Evolutionary conservation across 2,888 invertebrate genomes (phyloP), one percentile per base, ranked within the genome.

Genomic region (Nomada hirtipes): DNA sequence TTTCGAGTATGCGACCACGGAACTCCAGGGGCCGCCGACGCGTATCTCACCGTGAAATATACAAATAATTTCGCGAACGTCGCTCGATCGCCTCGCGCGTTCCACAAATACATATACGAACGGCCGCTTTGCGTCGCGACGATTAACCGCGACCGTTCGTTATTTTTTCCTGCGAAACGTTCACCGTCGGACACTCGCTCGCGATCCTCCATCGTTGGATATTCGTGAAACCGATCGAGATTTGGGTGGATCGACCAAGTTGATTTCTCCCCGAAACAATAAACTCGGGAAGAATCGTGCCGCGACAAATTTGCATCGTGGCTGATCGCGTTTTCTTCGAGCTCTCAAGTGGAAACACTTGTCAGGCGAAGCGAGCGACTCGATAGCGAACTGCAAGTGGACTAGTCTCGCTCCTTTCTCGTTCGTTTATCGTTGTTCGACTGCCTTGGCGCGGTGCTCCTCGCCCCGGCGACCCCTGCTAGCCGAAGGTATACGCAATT

Each of bases 401-500:
- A 36, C 36, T 36, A 36, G 36, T 36, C 36, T 4, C 36, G 7
- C 36, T 36, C 36, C 36, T 36, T 4, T 36, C 36, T 23, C 4
- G 60, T 20, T 53, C n/a, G 50, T 50, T 67, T 47, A 59, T 69
- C 59, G 78, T 42, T 55, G 53, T 53, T 29, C 69, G 57, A 70
- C 59, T 60, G 42, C 61, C 73, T 65, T 57, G 59, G 65, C 79
- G 57, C 60, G 13, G 53, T 57, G 52, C 82, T 73, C 47, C 61
- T 57, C 72, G 64, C 73, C 75, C 76, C 84, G 85, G 82, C 84
- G 84, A 85, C 79, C 86, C 69, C 78, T 76, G 84, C 73, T 81
- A 79, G 60, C 53, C 84, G 68, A 77, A 87, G 84, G 86, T 88
- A 64, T 69, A 82, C 87, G 89, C 90, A 91, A 91, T 91, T 91